Base-by-base conservation (phyloP, 2,888 invertebrate genomes). In the Dione juno region DNA sequence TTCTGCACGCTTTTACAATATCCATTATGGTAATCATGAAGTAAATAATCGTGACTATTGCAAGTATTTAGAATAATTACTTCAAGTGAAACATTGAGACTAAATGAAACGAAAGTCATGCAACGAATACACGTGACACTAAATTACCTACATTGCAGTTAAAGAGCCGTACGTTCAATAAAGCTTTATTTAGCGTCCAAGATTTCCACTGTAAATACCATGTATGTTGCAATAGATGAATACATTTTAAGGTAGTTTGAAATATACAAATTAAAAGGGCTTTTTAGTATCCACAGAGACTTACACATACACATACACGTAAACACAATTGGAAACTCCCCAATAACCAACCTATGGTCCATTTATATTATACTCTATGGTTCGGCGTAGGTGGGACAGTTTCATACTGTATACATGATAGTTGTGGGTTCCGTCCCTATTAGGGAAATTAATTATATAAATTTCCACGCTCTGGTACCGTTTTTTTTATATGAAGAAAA, bases 41-140 rank as follows among this genome's bases (percentile, higher is more conserved):
- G 66, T 45, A 57, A 28, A 54, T 40, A 69, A 19, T 69, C 72
- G 72, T 72, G 72, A 72, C 64, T n/a, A 8, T 37, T 14, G 48
- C 40, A 28, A 43, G 16, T 13, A 40, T 57, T 67, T 19, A 48
- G 58, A 1, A 9, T 41, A 21, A 68, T 66, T 57, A 54, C 45
- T 63, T 57, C 40, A 40, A 52, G 52, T 63, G 48, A 58, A 64
- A 72, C 37, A 35, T 63, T 21, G 43, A 41, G 9, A 58, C 19
- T 69, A 21, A 54, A 57, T 50, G 43, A 14, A 41, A 43, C 10
- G 43, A 53, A 67, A 48, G n/a, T 50, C 63, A 50, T 61, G 67
- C 58, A 59, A 66, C 54, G 40, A 66, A 19, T 19, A 14, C 68
- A 66, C 58, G 65, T 61, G 67, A 53, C 65, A 52, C 21, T 45